phyloP scores from a whole-genome alignment of 2,113 vertebrate species.

The Takifugu bimaculatus region DNA sequence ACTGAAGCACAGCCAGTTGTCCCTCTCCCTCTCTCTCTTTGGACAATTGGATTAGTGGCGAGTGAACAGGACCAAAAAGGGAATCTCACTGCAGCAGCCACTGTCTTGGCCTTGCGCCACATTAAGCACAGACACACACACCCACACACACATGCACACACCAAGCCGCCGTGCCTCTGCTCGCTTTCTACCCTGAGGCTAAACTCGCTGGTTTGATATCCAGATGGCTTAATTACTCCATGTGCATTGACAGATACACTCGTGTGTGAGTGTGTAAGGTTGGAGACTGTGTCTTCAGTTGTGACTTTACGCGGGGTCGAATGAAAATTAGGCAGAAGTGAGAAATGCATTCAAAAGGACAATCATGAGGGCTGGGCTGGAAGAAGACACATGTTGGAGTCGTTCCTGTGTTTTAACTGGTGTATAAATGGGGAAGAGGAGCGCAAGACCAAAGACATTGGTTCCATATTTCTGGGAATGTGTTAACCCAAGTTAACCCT shows the following conservation, averaged over 20 bases:
- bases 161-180: slow-evolving; percentile 13
- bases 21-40: slow-evolving; percentile 22
- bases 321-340: slow-evolving; percentile 19
- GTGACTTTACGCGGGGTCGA: not conserved
- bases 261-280: slow-evolving; percentile 13
- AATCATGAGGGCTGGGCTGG: slow-evolving; percentile 6
- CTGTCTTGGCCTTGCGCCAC: slow-evolving; percentile 42
- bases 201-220: slow-evolving; percentile 57
- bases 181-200: slow-evolving; percentile 43
- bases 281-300: slow-evolving; percentile 7
- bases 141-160: slow-evolving; percentile 8
- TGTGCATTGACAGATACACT: slow-evolving; percentile 32
- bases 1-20: slow-evolving; percentile 61
- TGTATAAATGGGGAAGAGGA: not conserved
- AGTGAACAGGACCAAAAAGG: slow-evolving; percentile 64
- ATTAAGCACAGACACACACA: slow-evolving; percentile 24
- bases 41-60: slow-evolving; percentile 66
- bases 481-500: no score
- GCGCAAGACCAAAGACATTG: not conserved
- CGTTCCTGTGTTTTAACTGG: slow-evolving; percentile 4
- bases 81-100: slow-evolving; percentile 50
- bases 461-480: not conserved
- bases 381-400: slow-evolving; percentile 7
- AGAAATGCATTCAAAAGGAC: slow-evolving; percentile 5
- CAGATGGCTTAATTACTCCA: slow-evolving; percentile 61